Evolutionary conservation across 1,140 invertebrate species (phyloP), one percentile per base, ranked within the genome.

Genomic region (Formica exsecta): DNA sequence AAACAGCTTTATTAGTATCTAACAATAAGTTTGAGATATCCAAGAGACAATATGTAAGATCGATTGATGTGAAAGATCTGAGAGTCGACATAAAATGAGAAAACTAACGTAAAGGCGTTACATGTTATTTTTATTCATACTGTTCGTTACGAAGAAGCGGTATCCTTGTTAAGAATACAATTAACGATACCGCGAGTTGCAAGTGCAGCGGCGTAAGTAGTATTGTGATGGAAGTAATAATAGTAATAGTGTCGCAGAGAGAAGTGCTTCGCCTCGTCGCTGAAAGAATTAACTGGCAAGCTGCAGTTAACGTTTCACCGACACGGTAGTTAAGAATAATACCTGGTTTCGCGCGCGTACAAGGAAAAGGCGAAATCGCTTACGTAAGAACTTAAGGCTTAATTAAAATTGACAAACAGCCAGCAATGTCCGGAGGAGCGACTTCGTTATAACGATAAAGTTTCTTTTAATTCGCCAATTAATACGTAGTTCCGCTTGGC

Each of bases 371-470:
- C 75, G 77, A 64, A 76, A 54, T 79, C 71, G 79, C 65, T 86
- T 89, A 74, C 85, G 71, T 90, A 90, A 90, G 73, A 57, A 57
- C 9, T 3, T 19, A 19, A 51, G 54, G 48, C 75, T 89, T 90
- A 90, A 90, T 90, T 90, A 90, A 89, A 90, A 90, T 87, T 89
- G 87, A 90, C 87, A 85, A 90, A 86, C 54, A 59, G 44, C 25
- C 48, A 71, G 65, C 62, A 54, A 66, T 8, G 38, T 9, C 36
- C 54, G 22, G 36, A 38, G 22, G 22, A 62, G 38, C 68, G 80
- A 88, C 36, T 86, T 86, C 64, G 73, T 88, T 86, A 66, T 44
- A 66, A 65, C 65, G 48, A n/a, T 32, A 32, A 44, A 79, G 73
- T 83, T 75, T 73, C 74, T 70, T 75, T 86, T 77, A 85, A 77